These are phyloP conservation scores for Neoascia interrupta DNA, from an alignment of 2,888 invertebrate genomes.

Conservation along the genomic window DNA sequence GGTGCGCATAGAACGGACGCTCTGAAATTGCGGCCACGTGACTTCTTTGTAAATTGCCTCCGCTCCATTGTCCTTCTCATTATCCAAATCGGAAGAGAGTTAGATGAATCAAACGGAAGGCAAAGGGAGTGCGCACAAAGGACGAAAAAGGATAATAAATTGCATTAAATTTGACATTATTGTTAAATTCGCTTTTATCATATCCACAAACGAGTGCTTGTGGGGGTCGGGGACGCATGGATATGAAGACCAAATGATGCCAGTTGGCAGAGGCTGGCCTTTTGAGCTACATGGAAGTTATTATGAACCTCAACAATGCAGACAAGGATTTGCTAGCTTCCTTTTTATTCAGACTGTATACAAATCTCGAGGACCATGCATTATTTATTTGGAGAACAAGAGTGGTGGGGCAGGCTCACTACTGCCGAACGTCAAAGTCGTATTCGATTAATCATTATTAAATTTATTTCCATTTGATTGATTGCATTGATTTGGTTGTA, in stretches of 20 bases:
- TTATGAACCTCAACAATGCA: background rate
- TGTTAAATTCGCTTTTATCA: constrained; percentile 66
- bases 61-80: constrained; percentile 65
- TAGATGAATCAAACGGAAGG: constrained; percentile 33
- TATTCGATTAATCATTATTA: constrained; percentile 72
- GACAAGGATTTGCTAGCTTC: constrained; percentile 9
- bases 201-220: constrained; percentile 34
- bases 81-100: constrained; percentile 48
- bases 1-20: constrained; percentile 70
- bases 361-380: constrained; percentile 2
- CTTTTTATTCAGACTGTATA: constrained; percentile 1
- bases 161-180: constrained; percentile 77
- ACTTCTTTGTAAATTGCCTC: constrained; percentile 76
- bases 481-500: constrained; percentile 72
- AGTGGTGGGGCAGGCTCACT: background rate
- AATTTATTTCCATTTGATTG: constrained; percentile 75
- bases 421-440: constrained; percentile 7
- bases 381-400: constrained; percentile 41
- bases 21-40: constrained; percentile 79
- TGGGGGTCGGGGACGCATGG: background rate
- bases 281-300: background rate
- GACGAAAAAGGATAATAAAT: constrained; percentile 77
- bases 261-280: background rate
- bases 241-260: no score
- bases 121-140: constrained; percentile 65